These are phyloP conservation scores for Holacanthella duospinosa DNA, from an alignment of 2,888 invertebrate species.

Conservation along the genomic window DNA sequence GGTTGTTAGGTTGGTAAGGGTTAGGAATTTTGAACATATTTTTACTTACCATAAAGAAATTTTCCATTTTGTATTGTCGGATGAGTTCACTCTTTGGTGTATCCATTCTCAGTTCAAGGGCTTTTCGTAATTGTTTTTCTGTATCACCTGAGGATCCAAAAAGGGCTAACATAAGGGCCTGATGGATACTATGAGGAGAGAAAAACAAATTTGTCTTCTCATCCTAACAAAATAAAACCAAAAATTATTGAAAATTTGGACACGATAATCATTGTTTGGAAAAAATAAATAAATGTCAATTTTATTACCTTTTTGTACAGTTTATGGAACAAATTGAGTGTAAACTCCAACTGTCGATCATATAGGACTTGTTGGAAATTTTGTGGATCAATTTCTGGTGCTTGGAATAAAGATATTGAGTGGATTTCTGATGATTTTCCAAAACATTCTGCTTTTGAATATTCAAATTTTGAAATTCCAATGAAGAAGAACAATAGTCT, in stretches of 20 bases:
- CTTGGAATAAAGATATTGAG: too few species aligned
- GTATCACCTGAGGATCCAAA: constrained; percentile 64
- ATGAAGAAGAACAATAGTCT: background rate
- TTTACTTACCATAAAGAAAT: constrained; percentile 45
- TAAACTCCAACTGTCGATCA: constrained; percentile 23
- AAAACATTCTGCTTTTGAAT: background rate
- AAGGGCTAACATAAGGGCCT: constrained; percentile 65
- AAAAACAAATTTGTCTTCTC: constrained; percentile 59
- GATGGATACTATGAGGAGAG: constrained; percentile 76
- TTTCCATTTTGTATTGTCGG: constrained; percentile 62
- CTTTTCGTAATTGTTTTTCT: constrained; percentile 53
- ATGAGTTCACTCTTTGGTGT: constrained; percentile 56
- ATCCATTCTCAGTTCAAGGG: constrained; percentile 50
- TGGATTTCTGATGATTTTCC: background rate
- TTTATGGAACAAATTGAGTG: constrained; percentile 31
- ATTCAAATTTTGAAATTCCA: background rate
- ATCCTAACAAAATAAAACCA: constrained; percentile 17
- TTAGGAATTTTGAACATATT: background rate
- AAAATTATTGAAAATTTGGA: background rate
- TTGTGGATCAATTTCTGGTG: background rate
- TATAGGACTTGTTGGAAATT: constrained; percentile 10
- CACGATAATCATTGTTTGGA: background rate
- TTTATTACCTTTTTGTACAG: constrained; percentile 28
- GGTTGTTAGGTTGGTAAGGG: background rate
- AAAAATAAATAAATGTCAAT: background rate